These are phyloP conservation scores for Epinephelus cyanopodus DNA, from an alignment of 2,113 vertebrate species.

Conservation along the genomic window DNA sequence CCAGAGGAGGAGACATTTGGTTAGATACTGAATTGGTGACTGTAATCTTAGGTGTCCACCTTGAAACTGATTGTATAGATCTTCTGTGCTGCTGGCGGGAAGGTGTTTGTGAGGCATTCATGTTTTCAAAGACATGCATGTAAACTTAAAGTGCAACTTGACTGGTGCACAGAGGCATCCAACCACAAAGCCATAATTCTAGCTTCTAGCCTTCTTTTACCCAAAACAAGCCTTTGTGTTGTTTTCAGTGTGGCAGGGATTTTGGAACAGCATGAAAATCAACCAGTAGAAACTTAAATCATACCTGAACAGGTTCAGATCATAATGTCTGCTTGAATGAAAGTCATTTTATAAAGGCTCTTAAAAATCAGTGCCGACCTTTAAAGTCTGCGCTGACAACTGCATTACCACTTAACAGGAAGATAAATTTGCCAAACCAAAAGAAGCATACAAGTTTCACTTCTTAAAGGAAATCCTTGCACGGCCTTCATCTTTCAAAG, in stretches of 20 bases:
- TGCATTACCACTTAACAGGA: not conserved
- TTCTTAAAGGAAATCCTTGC: not conserved
- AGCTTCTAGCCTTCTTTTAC: not conserved
- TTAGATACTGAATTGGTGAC: too few species aligned
- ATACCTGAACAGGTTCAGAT: not conserved
- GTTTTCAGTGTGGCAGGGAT: not conserved
- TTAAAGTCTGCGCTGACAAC: constrained; percentile 9
- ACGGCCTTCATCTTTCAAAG: not conserved
- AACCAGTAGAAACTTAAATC: not conserved
- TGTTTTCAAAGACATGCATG: too few species aligned
- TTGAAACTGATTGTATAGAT: too few species aligned
- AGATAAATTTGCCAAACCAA: not conserved
- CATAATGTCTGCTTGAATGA: not conserved
- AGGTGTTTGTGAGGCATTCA: too few species aligned
- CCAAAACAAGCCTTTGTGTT: not conserved
- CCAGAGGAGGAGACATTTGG: too few species aligned
- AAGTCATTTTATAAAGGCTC: not conserved
- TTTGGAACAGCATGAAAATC: not conserved
- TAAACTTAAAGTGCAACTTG: too few species aligned
- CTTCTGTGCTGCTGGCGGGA: too few species aligned
- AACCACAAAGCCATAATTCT: too few species aligned
- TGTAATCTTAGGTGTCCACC: too few species aligned
- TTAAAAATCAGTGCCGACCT: constrained; percentile 15
- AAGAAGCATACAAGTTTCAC: constrained; percentile 10
- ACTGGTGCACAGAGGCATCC: too few species aligned